These are phyloP conservation scores for Apistogramma diplotaenia DNA, from an alignment of 2,113 vertebrate genomes.

Conservation along the genomic window DNA sequence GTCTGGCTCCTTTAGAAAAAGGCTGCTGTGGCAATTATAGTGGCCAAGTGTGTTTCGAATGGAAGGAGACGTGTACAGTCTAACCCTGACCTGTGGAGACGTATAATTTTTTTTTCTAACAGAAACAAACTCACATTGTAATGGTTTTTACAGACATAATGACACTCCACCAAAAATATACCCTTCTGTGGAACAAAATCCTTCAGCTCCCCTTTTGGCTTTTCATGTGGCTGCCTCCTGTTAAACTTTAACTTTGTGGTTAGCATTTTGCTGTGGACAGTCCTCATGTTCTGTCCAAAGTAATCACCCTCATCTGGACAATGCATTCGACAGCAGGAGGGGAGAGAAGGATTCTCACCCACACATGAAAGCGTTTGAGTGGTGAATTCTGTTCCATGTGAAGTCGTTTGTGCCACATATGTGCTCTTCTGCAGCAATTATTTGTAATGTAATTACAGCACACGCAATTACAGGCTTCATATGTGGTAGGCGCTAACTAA, in stretches of 20 bases:
- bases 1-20: conserved; percentile 16
- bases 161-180: conserved; percentile 58
- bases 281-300: conserved; percentile 69
- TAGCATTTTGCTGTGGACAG: conserved; percentile 57
- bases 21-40: conserved; percentile 35
- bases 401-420: conserved; percentile 40
- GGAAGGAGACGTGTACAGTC: conserved; percentile 46
- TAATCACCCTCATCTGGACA: conserved; percentile 63
- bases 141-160: conserved; percentile 63
- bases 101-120: conserved; percentile 25
- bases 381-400: conserved; percentile 25
- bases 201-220: conserved; percentile 42
- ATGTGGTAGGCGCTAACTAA: conserved; percentile 53
- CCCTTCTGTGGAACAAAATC: conserved; percentile 57
- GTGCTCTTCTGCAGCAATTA: conserved; percentile 36
- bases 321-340: conserved; percentile 57
- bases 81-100: conserved; percentile 51
- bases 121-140: conserved; percentile 68
- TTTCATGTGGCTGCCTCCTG: conserved; percentile 68
- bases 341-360: conserved; percentile 27
- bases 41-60: conserved; percentile 33
- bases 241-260: conserved; percentile 71
- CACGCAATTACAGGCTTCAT: conserved; percentile 48
- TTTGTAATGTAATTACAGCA: conserved; percentile 57
- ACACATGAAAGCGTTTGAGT: conserved; percentile 31